Percentiles rank a stretch among this genome's conserved stretches.
phyloP scores from a whole-genome alignment of 2,888 invertebrate species.

The Chironomus tentans region DNA sequence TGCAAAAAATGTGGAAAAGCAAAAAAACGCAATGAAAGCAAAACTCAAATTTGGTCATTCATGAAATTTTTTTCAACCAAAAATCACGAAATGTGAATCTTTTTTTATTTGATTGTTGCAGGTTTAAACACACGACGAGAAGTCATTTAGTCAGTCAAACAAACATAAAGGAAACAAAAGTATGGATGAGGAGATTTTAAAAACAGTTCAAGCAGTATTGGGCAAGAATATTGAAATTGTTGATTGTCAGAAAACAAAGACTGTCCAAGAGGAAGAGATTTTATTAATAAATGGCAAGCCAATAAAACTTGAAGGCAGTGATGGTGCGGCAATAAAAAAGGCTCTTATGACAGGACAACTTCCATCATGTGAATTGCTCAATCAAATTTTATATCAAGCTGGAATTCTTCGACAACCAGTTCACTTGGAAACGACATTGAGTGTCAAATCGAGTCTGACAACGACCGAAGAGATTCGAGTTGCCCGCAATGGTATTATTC shows the following conservation, averaged over 20 bases:
- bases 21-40: no score
- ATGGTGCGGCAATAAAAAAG: constrained; percentile 57
- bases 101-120: not conserved
- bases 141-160: not conserved
- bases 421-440: constrained; percentile 59
- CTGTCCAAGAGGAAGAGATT: constrained; percentile 60
- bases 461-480: constrained; percentile 63
- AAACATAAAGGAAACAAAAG: not conserved
- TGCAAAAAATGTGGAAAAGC: no score
- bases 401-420: constrained; percentile 58
- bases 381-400: constrained; percentile 56
- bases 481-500: constrained; percentile 53
- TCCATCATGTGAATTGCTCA: constrained; percentile 60
- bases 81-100: not conserved
- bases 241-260: constrained; percentile 64
- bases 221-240: constrained; percentile 62
- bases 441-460: constrained; percentile 59
- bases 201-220: constrained; percentile 63
- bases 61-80: not conserved
- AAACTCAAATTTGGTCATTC: constrained; percentile 1
- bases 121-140: not conserved
- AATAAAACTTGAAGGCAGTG: constrained; percentile 56
- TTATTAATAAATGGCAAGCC: constrained; percentile 61
- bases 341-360: constrained; percentile 60
- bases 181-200: constrained; percentile 57